Base-by-base conservation (phyloP, 2,797 vertebrate species). In the Varecia variegata region DNA sequence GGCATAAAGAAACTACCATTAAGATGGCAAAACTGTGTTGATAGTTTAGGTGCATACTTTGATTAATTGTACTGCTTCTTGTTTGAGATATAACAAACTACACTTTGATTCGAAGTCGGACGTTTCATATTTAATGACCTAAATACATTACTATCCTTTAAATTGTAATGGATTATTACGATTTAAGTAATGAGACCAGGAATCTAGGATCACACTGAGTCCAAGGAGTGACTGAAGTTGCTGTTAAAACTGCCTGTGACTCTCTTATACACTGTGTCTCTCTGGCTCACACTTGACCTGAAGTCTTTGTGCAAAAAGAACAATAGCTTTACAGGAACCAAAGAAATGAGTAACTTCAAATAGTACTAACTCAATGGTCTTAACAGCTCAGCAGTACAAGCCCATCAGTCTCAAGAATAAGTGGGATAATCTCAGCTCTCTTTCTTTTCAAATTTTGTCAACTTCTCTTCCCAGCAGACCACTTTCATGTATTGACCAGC, bases 281-380 rank as follows among this genome's bases (percentile, higher is more conserved):
- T 56, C 52, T 52, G 73, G 62, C 62, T 80, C 76, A 60, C 3
- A 67, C 17, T 38, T 82, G 20, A 50, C 35, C n/a, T 62, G 50
- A 84, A 85, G 27, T 93, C 84, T 96, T 84, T 73, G 14, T 81
- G 21, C 52, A 74, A 38, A 83, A 94, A 85, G 81, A 82, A 27
- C 5, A 94, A 1, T 50, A 74, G 32, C 43, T 94, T 67, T 67
- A 43, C 11, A 56, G n/a, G n/a, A 50, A 7, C 11, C 47, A 54
- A 38, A 58, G 50, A 73, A 81, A 74, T 60, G 40, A 65, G 17
- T 35, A 62, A 35, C 27, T 43, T 60, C 82, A 90, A 65, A 68
- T 85, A 20, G 79, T 50, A 79, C 35, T 47, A 65, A 43, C 7
- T 52, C 60, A 50, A 5, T 76, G 27, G 35, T 68, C 35, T 7